A percentile compares a stretch with the other conserved stretches of the same genome.
Conservation (phyloP, 2,113 vertebrate genomes). For the Copsychus sechellarum region DNA sequence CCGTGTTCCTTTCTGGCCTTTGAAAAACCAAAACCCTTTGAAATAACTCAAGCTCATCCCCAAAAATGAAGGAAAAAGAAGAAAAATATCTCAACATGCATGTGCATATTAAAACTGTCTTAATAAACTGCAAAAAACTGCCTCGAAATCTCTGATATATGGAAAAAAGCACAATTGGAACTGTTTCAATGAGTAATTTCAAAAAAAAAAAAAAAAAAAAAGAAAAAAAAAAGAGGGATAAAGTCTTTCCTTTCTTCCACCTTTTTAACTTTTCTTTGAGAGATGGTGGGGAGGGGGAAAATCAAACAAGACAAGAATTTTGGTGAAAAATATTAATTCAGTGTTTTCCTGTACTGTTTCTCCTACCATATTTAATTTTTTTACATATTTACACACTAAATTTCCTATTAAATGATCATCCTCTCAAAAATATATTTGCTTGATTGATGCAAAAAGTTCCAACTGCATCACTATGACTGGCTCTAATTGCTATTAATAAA, state of each 20-base stretch:
- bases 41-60: background rate
- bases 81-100: background rate
- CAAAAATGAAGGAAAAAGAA: background rate
- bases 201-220: too few species aligned
- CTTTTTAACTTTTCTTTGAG: background rate
- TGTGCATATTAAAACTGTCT: background rate
- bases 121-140: background rate
- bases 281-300: background rate
- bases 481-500: slow-evolving; percentile 36
- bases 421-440: background rate
- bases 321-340: background rate
- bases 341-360: background rate
- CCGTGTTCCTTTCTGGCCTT: background rate
- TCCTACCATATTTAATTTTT: background rate
- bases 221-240: background rate
- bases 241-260: background rate
- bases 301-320: background rate
- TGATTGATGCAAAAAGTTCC: background rate
- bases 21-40: background rate
- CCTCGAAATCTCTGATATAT: background rate
- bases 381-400: background rate
- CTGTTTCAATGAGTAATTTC: background rate
- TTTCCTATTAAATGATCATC: background rate
- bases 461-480: background rate
- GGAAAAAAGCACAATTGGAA: background rate